Evolutionary conservation across 2,888 invertebrate genomes (phyloP), one percentile per base, ranked within the genome.

Genomic region (Diplazon laetatorius): DNA sequence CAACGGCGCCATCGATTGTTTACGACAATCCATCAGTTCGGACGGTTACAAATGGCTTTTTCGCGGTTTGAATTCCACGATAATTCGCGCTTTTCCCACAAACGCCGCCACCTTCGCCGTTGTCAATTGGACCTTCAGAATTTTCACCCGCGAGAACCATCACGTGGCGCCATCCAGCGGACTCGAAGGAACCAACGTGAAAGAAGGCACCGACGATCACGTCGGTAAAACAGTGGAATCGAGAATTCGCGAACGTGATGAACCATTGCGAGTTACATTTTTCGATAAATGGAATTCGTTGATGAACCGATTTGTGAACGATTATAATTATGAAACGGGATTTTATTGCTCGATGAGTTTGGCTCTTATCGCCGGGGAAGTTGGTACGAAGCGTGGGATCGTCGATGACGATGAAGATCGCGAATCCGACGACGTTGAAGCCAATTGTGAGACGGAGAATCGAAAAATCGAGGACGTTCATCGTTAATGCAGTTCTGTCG

Each of bases 21-120:
- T 95, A 16, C 90, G 91, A 66, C 93, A 95, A 87, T 95, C 96
- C 48, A 93, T 96, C 74, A 91, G 91, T 35, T 84, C 91, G 0
- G 96, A 97, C 82, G 98, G 98, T 0, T 92, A 93, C 86, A 88
- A 91, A 0, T 95, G 95, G 82, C 94, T 98, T 89, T 93, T 94
- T 59, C 92, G 95, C 18, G 98, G 98, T 0, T 88, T 98, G 0
- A 93, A 93, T 18, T 95, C 97, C 0, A 96, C 97, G 0, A 91
- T 97, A 46, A 87, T 97, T 57, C 93, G 98, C 50, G 98, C 98
- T 0, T 98, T 98, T 91, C 97, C 98, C 0, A 96, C 96, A 79
- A 98, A 99, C 89, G 98, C 98, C 0, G 97, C 96, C 3, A 97
- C 97, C 76, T 98, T 98, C 90, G 94, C 96, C 37, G 96, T 96